A percentile compares a stretch with the other conserved stretches of the same genome.
Evolutionary conservation across 1,140 invertebrate species (phyloP).

Genomic region (Dendrolimus punctatus): DNA sequence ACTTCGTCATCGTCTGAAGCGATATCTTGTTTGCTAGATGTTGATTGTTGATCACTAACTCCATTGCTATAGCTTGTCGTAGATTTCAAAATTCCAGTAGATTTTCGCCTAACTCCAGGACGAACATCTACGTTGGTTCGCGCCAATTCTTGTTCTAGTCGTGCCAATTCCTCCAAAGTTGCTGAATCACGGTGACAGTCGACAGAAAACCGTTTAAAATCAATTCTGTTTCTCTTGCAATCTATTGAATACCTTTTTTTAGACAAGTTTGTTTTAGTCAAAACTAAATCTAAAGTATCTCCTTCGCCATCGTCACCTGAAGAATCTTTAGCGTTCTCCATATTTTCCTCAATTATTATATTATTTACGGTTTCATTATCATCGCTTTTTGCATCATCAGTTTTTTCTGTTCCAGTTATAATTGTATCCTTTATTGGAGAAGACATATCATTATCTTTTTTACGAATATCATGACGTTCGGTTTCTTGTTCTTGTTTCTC

Average conservation of each 20-base stretch:
- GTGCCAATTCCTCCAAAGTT: constrained; percentile 51
- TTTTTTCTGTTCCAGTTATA: background rate
- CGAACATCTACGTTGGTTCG: constrained; percentile 53
- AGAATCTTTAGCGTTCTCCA: constrained; percentile 27
- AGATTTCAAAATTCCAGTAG: constrained; percentile 65
- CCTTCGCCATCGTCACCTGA: constrained; percentile 28
- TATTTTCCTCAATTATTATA: constrained; percentile 15
- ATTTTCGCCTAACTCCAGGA: constrained; percentile 51
- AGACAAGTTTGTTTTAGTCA: constrained; percentile 36
- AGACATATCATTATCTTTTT: background rate
- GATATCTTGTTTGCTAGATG: constrained; percentile 29
- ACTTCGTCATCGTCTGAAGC: constrained; percentile 66
- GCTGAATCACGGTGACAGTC: constrained; percentile 51
- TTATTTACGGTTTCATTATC: constrained; percentile 4
- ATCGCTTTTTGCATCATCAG: constrained; percentile 9
- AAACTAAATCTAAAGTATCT: constrained; percentile 39
- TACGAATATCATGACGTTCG: background rate
- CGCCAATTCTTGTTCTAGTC: constrained; percentile 51
- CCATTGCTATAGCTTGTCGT: constrained; percentile 50
- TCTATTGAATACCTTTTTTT: constrained; percentile 59
- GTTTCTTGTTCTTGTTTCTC: constrained; percentile 9
- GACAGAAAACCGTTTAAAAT: constrained; percentile 59
- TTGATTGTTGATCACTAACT: constrained; percentile 26
- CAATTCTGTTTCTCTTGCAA: constrained; percentile 46
- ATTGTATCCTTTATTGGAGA: background rate